phyloP scores from a whole-genome alignment of 2,797 vertebrate genomes.

The Hydrolagus colliei region DNA sequence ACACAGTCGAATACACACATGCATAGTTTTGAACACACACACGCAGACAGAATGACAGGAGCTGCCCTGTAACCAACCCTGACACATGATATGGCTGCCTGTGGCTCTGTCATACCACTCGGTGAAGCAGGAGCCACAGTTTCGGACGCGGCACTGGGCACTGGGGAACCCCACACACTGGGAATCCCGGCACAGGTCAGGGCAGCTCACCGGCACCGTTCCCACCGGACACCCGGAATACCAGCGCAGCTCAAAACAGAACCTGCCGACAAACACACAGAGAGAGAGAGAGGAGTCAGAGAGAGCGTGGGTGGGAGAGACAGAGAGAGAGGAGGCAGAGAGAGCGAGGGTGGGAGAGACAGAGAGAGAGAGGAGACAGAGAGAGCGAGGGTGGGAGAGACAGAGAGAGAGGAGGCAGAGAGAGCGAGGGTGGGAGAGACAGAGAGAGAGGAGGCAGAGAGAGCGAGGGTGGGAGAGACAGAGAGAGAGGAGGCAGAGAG shows the following conservation, averaged over 20 bases:
- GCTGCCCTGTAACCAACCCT: conserved; percentile 41
- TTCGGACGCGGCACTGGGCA: conserved; percentile 43
- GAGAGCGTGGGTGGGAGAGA: not conserved
- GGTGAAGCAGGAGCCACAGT: conserved; percentile 48
- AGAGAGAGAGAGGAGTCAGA: not conserved
- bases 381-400: too few relatives aligned
- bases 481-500: not conserved
- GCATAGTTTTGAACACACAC: too few relatives aligned
- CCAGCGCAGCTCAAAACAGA: conserved; percentile 49
- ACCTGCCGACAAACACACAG: conserved; percentile 36
- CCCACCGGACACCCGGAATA: conserved; percentile 48
- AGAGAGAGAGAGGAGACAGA: too few relatives aligned
- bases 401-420: not conserved
- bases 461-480: too few relatives aligned
- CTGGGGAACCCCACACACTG: conserved; percentile 41
- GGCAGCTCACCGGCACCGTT: conserved; percentile 44
- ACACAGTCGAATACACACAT: too few relatives aligned
- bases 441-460: not conserved
- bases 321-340: too few relatives aligned
- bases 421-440: too few relatives aligned
- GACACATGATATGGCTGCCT: conserved; percentile 43
- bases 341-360: too few relatives aligned
- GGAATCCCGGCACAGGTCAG: conserved; percentile 44
- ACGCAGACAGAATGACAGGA: not conserved
- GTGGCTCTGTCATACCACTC: conserved; percentile 45